Evolutionary conservation across 2,113 vertebrate species (phyloP).

Genomic region (Hemichromis elongatus): DNA sequence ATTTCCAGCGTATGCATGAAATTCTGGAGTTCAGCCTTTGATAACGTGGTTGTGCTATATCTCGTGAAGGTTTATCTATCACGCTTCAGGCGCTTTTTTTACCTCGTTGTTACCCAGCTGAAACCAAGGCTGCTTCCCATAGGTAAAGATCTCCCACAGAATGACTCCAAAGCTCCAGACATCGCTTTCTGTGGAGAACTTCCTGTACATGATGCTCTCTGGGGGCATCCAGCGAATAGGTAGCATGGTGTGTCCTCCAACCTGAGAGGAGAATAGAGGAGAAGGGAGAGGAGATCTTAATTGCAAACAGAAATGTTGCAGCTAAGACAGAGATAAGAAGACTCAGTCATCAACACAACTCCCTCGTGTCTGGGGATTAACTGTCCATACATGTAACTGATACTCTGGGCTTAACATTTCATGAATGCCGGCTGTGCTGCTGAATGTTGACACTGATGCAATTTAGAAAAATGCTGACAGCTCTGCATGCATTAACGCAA

Average conservation of each 20-base stretch:
- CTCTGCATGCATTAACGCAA: not conserved
- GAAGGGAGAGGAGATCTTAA: not conserved
- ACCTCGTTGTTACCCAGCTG: slow-evolving; percentile 98
- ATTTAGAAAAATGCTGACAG: slow-evolving; percentile 9
- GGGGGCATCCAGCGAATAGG: slow-evolving; percentile 99
- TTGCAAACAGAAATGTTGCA: not conserved
- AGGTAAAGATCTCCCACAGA: slow-evolving; percentile 98
- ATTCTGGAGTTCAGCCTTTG: not conserved
- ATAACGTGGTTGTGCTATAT: not conserved
- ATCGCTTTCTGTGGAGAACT: slow-evolving; percentile 96
- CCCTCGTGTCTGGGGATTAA: slow-evolving; percentile 34
- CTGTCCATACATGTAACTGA: slow-evolving; percentile 35
- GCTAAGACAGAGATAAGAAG: slow-evolving; percentile 6
- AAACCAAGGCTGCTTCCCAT: slow-evolving; percentile 98
- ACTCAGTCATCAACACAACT: slow-evolving; percentile 16
- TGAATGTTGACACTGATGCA: slow-evolving; percentile 12
- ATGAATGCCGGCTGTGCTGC: slow-evolving; percentile 17
- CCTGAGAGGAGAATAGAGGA: slow-evolving; percentile 64
- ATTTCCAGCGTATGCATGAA: not conserved
- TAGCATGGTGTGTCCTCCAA: slow-evolving; percentile 97
- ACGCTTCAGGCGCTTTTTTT: slow-evolving; percentile 6
- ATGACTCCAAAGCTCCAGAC: slow-evolving; percentile 98
- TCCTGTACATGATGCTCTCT: slow-evolving; percentile 98
- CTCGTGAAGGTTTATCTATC: not conserved
- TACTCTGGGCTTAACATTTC: slow-evolving; percentile 23